Evolutionary conservation across 2,888 invertebrate genomes (phyloP).

Genomic region (Tricholauxania praeusta): DNA sequence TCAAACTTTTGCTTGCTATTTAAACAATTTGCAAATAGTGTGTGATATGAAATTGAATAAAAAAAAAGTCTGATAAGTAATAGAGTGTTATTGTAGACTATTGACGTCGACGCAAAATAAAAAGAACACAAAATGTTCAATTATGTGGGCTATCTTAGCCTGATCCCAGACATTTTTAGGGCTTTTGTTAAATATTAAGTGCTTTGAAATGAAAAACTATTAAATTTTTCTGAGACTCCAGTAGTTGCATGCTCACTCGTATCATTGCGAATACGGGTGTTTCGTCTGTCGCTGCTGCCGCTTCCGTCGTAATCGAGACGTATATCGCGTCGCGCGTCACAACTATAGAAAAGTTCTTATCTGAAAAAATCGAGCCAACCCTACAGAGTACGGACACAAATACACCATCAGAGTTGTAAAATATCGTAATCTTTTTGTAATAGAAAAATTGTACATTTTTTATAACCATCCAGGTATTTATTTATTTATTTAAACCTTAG

Average conservation of each 20-base stretch:
- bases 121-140: slow-evolving; percentile 8
- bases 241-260: background rate
- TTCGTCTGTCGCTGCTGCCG: slow-evolving; percentile 7
- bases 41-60: too few relatives aligned
- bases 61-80: too few relatives aligned
- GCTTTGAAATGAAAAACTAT: slow-evolving; percentile 8
- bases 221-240: background rate
- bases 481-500: background rate
- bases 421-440: background rate
- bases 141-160: slow-evolving; percentile 15
- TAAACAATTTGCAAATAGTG: too few relatives aligned
- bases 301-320: background rate
- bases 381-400: background rate
- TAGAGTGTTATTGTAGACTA: too few relatives aligned
- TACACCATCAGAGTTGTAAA: background rate
- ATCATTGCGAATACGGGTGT: slow-evolving; percentile 11
- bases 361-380: slow-evolving; percentile 33
- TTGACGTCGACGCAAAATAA: background rate
- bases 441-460: background rate
- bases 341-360: slow-evolving; percentile 34
- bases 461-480: background rate
- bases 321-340: slow-evolving; percentile 9
- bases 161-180: slow-evolving; percentile 5
- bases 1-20: too few relatives aligned
- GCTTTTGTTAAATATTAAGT: slow-evolving; percentile 14